Base-by-base conservation (phyloP, 1,140 invertebrate species). In the Zaprionus lachaisei region DNA sequence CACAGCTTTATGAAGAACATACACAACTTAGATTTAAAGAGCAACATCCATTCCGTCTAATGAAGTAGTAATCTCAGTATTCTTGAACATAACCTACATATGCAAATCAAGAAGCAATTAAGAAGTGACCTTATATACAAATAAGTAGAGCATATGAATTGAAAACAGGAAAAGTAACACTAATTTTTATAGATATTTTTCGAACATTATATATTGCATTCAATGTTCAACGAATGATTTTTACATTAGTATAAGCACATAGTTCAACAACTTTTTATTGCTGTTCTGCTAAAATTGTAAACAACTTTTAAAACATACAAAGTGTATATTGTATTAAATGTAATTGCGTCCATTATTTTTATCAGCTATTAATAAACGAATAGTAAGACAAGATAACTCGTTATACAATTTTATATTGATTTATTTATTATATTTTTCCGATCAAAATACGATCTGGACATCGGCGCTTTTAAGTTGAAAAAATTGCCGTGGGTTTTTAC, bases 91-190 rank as follows among this genome's bases (percentile, higher is more conserved):
- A 83, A 83, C 80, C 68, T 80, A 44, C 64, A 74, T 68, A 79
- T 83, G 66, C 62, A 61, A 70, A 74, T 54, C 41, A 77, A 82
- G 60, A 74, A 51, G 41, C 63, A 67, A 67, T 82, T 80, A 77
- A 65, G 72, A 89, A 90, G 85, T 90, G 85, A 90, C 85, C 85
- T 90, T 90, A 90, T 90, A 90, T 80, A 68, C 73, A 74, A 65
- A 49, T 90, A 90, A 90, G 85, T 82, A 83, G 62, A 72, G 57
- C 77, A 82, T 76, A 79, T 68, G 56, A 49, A 67, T 62, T 60
- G 41, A 61, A 62, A 79, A 62, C 56, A 58, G 49, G 60, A 17
- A 49, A 28, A 58, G 60, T 41, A 60, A 31, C 14, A 56, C 26
- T 67, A 73, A 55, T 66, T 73, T 85, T 73, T 64, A 63, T 69